Conservation (phyloP, 2,113 vertebrate genomes). For the Ochotona curzoniae region DNA sequence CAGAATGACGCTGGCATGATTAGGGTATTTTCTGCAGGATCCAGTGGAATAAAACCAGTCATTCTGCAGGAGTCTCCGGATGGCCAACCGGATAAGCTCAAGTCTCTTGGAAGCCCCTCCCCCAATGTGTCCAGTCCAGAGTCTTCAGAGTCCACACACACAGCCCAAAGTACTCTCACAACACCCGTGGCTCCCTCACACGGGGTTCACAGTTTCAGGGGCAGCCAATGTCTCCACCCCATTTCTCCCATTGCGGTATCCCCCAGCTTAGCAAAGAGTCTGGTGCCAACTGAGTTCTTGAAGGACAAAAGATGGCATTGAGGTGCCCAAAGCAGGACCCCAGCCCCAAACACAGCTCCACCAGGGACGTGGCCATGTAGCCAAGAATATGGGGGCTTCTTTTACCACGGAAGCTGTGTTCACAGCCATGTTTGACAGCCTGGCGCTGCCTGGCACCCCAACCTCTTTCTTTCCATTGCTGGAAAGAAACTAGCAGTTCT, state of each 20-base stretch:
- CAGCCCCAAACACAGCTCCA: background rate
- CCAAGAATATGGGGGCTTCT: background rate
- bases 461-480: constrained; percentile 7
- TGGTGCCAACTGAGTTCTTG: background rate
- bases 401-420: fast-evolving
- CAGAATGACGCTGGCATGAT: constrained; percentile 39
- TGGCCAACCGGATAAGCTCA: no score
- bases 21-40: background rate
- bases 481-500: constrained; percentile 6
- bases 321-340: background rate
- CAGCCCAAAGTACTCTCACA: no score
- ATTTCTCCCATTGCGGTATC: background rate
- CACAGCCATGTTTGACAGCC: background rate
- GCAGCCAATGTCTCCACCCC: background rate
- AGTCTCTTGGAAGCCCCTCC: constrained; percentile 51
- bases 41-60: background rate
- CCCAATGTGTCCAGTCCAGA: constrained; percentile 30
- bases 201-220: background rate
- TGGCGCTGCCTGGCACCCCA: background rate
- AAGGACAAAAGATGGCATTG: background rate
- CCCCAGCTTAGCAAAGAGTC: background rate
- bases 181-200: no score
- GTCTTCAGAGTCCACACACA: constrained; percentile 45
- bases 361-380: background rate
- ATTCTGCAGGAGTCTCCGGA: background rate